phyloP scores from a whole-genome alignment of 2,113 vertebrate genomes.

The Cnemophilus loriae region DNA sequence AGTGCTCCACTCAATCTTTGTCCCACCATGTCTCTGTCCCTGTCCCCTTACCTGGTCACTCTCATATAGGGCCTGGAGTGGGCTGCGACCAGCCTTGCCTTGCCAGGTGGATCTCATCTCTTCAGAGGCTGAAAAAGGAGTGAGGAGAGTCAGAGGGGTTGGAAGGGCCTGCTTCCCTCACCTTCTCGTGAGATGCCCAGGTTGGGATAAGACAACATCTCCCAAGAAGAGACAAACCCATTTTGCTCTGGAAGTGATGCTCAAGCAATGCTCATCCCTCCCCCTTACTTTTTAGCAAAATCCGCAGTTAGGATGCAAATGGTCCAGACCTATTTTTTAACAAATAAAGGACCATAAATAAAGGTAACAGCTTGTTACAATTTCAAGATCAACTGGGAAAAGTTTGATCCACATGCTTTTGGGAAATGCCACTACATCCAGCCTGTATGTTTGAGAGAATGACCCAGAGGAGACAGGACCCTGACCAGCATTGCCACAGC shows the following conservation, averaged over 20 bases:
- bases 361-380: neutral
- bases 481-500: rapidly evolving
- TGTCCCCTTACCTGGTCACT: conserved; percentile 82
- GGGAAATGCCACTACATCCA: neutral
- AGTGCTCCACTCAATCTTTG: rapidly evolving
- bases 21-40: neutral
- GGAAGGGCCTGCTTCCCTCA: neutral
- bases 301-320: neutral
- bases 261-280: neutral
- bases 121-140: conserved; percentile 66
- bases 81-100: conserved; percentile 78
- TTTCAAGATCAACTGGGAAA: neutral
- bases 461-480: neutral
- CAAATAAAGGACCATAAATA: neutral
- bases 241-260: neutral
- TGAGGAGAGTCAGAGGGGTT: neutral
- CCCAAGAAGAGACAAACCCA: neutral
- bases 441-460: neutral
- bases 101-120: conserved; percentile 66
- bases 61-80: conserved; percentile 82
- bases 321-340: neutral
- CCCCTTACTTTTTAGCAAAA: neutral
- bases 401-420: neutral
- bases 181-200: neutral
- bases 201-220: neutral